Evolutionary conservation across 2,797 vertebrate species (phyloP).

Genomic region (Thripadectes ignobilis): DNA sequence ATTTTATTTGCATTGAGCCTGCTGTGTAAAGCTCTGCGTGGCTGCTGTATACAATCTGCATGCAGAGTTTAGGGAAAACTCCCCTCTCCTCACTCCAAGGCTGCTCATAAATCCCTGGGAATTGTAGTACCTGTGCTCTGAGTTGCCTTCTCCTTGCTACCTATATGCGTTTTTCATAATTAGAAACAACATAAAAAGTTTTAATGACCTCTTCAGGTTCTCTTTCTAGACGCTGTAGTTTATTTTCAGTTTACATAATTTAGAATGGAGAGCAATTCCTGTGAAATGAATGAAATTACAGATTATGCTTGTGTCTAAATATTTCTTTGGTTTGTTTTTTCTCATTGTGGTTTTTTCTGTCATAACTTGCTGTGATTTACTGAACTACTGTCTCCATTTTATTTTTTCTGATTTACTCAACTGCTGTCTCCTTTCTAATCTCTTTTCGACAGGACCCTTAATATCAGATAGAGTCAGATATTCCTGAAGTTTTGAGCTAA

Average conservation of each 20-base stretch:
- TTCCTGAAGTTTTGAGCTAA: not conserved
- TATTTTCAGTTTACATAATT: not conserved
- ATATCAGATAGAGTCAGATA: not conserved
- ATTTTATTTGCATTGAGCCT: not conserved
- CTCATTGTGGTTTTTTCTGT: not conserved
- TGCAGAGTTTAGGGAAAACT: not conserved
- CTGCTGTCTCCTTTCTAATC: not conserved
- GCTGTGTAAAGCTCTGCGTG: not conserved
- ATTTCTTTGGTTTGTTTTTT: not conserved
- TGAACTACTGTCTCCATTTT: not conserved
- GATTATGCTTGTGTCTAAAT: not conserved
- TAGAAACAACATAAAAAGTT: not conserved
- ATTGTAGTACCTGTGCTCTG: accelerated
- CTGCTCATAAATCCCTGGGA: not conserved
- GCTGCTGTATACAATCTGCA: not conserved
- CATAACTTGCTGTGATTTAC: not conserved
- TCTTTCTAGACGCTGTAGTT: not conserved
- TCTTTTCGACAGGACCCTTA: not conserved
- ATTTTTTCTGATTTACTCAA: not conserved
- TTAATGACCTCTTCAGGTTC: not conserved
- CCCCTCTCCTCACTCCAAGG: not conserved
- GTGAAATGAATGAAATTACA: not conserved
- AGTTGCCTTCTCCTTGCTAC: not conserved
- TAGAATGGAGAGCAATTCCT: not conserved
- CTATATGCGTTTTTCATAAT: accelerated